Conservation (phyloP, 2,888 invertebrate species). For the Mesorhabditis spiculigera region DNA sequence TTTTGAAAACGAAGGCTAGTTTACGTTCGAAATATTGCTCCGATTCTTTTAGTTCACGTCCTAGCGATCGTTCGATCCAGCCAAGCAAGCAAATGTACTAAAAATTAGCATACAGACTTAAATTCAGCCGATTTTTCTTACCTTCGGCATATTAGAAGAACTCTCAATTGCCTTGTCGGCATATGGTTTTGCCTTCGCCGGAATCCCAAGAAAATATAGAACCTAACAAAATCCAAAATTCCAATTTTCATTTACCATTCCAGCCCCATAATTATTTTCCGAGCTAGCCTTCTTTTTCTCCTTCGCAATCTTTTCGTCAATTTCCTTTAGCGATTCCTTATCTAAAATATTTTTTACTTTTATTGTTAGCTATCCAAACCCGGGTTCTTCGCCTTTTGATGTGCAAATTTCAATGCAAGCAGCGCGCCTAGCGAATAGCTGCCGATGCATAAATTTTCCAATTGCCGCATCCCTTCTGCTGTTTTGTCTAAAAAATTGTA, state of each 20-base stretch:
- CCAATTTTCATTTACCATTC: not conserved
- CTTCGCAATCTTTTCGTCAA: conserved; percentile 18
- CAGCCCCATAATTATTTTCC: not conserved
- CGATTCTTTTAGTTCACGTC: conserved; percentile 28
- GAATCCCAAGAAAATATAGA: conserved; percentile 18
- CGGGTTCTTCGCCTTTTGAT: conserved; percentile 27
- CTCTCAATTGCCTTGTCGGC: conserved; percentile 18
- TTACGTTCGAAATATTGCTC: conserved; percentile 26
- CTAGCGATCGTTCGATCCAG: conserved; percentile 31
- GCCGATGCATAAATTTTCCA: conserved; percentile 27
- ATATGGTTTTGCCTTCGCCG: conserved; percentile 19
- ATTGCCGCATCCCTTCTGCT: conserved; percentile 43
- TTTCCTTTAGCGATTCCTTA: conserved; percentile 27
- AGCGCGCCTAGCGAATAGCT: conserved; percentile 24
- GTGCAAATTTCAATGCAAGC: conserved; percentile 28
- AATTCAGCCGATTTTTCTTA: not conserved
- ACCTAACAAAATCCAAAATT: conserved; percentile 7
- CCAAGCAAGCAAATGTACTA: conserved; percentile 23
- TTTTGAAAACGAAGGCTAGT: not conserved
- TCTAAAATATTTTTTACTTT: conserved; percentile 14
- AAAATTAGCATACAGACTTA: conserved; percentile 6
- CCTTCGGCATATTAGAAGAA: conserved; percentile 21
- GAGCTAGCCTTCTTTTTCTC: conserved; percentile 21
- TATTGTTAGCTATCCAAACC: conserved; percentile 11
- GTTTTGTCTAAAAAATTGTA: conserved; percentile 33